phyloP scores from a whole-genome alignment of 2,888 invertebrate genomes.

The Nomada lathburiana region DNA sequence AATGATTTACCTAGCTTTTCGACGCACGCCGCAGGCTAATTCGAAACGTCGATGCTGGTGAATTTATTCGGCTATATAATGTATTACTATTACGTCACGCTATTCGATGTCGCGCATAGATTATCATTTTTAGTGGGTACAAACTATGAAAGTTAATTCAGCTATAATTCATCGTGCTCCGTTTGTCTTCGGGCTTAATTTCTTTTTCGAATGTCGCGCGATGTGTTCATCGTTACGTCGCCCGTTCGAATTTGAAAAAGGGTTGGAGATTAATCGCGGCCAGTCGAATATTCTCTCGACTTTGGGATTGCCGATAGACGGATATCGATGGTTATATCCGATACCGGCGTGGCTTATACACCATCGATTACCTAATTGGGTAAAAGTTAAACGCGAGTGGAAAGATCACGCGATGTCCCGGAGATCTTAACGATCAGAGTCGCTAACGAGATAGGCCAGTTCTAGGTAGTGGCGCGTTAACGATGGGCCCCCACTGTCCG shows the following conservation, averaged over 20 bases:
- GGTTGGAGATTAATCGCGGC: not conserved
- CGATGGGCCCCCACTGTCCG: constrained; percentile 68
- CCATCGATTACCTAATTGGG: constrained; percentile 73
- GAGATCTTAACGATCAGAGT: constrained; percentile 74
- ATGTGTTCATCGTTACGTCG: not conserved
- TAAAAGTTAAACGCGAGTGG: constrained; percentile 67
- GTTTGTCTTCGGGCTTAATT: constrained; percentile 19
- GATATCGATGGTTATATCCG: constrained; percentile 53
- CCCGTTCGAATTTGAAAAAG: not conserved
- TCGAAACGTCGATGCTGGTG: not conserved
- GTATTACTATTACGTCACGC: not conserved
- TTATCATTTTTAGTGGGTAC: not conserved
- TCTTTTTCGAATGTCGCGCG: constrained; percentile 17
- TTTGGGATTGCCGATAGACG: constrained; percentile 54
- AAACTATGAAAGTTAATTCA: not conserved
- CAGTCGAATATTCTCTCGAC: not conserved
- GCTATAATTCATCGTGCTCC: not conserved
- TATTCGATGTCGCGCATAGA: not conserved
- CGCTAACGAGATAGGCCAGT: constrained; percentile 76
- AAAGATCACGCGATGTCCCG: constrained; percentile 69
- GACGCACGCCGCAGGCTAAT: not conserved
- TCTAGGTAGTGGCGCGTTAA: constrained; percentile 73
- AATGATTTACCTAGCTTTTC: constrained; percentile 14
- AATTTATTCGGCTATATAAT: constrained; percentile 2
- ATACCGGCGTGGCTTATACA: constrained; percentile 31